These are phyloP conservation scores for Pempheris klunzingeri DNA, from an alignment of 2,797 vertebrate genomes.

Conservation along the genomic window DNA sequence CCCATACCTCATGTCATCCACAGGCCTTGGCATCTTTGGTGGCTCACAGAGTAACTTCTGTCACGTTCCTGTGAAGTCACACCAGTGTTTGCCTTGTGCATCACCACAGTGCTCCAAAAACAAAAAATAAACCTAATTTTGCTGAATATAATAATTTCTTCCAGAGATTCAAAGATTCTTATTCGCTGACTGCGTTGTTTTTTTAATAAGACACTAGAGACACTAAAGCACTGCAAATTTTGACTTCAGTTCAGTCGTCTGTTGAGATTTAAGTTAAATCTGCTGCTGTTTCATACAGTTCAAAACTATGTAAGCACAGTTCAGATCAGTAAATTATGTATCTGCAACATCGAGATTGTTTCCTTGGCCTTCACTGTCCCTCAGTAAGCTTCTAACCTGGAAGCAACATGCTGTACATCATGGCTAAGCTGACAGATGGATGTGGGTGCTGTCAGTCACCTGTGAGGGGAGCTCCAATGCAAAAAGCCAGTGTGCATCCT, in stretches of 20 bases:
- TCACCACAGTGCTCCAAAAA: constrained; percentile 8
- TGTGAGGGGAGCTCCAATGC: constrained; percentile 51
- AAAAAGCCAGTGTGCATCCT: constrained; percentile 4
- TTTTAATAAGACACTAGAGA: too few species aligned
- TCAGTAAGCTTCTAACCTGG: constrained; percentile 2
- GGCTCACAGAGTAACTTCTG: neutral
- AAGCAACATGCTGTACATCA: constrained; percentile 16
- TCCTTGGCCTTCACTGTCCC: constrained; percentile 11
- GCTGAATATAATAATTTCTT: constrained; percentile 15
- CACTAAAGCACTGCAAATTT: too few species aligned
- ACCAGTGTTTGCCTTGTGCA: neutral
- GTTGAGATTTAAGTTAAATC: neutral
- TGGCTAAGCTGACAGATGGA: constrained; percentile 39
- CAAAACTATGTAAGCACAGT: neutral
- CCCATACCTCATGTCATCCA: neutral
- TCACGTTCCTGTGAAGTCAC: neutral
- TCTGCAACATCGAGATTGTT: constrained; percentile 5
- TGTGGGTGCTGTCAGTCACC: constrained; percentile 40
- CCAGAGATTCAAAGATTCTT: constrained; percentile 17
- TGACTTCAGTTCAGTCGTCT: neutral
- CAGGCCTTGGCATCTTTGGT: neutral
- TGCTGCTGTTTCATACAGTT: neutral
- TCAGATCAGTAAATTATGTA: constrained; percentile 4
- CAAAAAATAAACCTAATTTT: neutral
- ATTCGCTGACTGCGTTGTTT: neutral